Base-by-base conservation (phyloP, 1,140 invertebrate genomes). In the Babylonia areolata region DNA sequence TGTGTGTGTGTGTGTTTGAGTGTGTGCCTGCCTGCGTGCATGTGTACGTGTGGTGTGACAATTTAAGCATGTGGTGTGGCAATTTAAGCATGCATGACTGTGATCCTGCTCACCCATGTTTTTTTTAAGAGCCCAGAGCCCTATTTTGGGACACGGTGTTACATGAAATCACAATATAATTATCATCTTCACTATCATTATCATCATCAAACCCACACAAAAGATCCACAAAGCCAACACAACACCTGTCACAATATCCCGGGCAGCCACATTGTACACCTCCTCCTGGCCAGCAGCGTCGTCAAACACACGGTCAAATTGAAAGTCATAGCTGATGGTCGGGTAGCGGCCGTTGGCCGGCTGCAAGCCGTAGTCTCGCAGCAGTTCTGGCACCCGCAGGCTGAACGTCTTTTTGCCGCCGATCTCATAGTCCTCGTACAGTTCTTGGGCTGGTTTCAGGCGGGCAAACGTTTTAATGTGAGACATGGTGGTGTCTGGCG, bases 401-500 rank as follows among this genome's bases (percentile, higher is more conserved):
- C 89, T 88, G 2, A 94, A 84, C 5, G 86, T 89, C 81, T 89
- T 90, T 35, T 88, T 85, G 20, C 86, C 83, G 28, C 37, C 11
- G 39, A 89, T 88, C 23, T 93, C 92, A 89, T 90, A 91, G 31
- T 93, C 91, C 17, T 89, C 88, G 82, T 91, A 93, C 33, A 87
- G 88, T 11, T 91, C 87, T 31, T 86, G 80, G 1, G 90, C 87
- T 20, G 93, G 93, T 78, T 93, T 93, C 28, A 94, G 90, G 42
- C 93, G 90, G 28, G 92, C 92, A 86, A 88, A 92, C 15, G 93
- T 94, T 73, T 92, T 92, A 46, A 94, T 94, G 78, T 92, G 91
- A 28, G 93, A 91, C 93, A 94, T 94, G 11, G 46, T 0, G 9
- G 3, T 81, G 3, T 40, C 33, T 46, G 39, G 31, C 31, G 40